These are phyloP conservation scores for Colletes collaris DNA, from an alignment of 2,888 invertebrate species.

Conservation along the genomic window DNA sequence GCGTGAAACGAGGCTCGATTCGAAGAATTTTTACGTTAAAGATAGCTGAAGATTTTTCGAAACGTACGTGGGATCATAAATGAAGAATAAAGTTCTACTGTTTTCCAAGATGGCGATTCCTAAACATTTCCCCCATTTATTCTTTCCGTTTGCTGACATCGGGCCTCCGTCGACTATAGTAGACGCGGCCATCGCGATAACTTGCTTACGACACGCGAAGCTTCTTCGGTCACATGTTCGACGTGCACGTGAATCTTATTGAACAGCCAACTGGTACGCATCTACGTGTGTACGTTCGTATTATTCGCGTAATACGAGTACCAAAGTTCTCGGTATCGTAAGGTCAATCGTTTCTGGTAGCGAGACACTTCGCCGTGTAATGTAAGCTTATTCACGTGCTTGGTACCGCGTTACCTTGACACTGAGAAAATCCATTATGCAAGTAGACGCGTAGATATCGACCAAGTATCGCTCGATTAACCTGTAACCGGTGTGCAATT, in stretches of 20 bases:
- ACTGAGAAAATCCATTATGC: constrained; percentile 45
- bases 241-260: constrained; percentile 59
- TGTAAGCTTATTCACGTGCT: constrained; percentile 19
- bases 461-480: constrained; percentile 23
- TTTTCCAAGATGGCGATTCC: no score
- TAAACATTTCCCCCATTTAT: no score
- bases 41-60: no score
- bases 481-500: constrained; percentile 9
- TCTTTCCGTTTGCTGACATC: no score
- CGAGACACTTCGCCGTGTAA: constrained; percentile 2
- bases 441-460: background rate
- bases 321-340: constrained; percentile 45
- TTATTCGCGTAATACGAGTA: constrained; percentile 48
- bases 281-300: background rate
- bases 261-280: constrained; percentile 26
- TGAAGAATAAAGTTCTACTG: no score
- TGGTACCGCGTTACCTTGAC: constrained; percentile 36
- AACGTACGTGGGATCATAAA: no score
- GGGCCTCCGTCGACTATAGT: no score
- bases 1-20: no score
- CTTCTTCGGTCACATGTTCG: constrained; percentile 42
- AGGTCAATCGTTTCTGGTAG: constrained; percentile 54
- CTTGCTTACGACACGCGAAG: constrained; percentile 20
- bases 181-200: constrained; percentile 2
- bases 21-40: no score